Evolutionary conservation across 23 tunicate genomes (phyloP).

Genomic region (Ascidia mentula): DNA sequence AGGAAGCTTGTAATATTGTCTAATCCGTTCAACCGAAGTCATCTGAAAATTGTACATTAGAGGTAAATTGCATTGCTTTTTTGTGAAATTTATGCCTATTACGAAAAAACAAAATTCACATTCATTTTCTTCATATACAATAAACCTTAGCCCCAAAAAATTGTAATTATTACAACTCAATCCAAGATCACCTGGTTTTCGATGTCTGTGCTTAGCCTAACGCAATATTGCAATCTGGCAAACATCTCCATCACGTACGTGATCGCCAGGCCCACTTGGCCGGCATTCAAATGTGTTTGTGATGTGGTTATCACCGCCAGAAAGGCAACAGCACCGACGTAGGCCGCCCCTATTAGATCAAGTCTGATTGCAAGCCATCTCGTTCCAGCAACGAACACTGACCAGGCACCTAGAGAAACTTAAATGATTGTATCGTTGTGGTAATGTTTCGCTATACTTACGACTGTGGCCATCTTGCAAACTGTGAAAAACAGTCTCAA

Average conservation of each 20-base stretch:
- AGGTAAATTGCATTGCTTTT: too few species aligned
- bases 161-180: too few species aligned
- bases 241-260: constrained; percentile 52
- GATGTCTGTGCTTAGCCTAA: constrained; percentile 63
- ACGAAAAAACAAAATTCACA: too few species aligned
- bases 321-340: constrained; percentile 48
- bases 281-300: constrained; percentile 34
- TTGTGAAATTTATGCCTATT: too few species aligned
- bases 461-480: constrained; percentile 85
- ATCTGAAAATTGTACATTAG: too few species aligned
- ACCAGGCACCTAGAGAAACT: constrained; percentile 68
- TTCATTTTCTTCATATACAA: too few species aligned
- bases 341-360: constrained; percentile 60
- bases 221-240: constrained; percentile 76
- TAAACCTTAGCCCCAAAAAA: too few species aligned
- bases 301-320: constrained; percentile 21
- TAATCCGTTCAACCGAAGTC: constrained; percentile 94
- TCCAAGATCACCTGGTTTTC: constrained; percentile 74
- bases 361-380: constrained; percentile 84
- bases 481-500: constrained; percentile 45
- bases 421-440: neutral
- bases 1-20: constrained; percentile 53
- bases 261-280: constrained; percentile 70
- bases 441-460: too few species aligned
- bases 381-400: constrained; percentile 32